phyloP scores from a whole-genome alignment of 2,888 invertebrate species.

The Habroteleia sp. region DNA sequence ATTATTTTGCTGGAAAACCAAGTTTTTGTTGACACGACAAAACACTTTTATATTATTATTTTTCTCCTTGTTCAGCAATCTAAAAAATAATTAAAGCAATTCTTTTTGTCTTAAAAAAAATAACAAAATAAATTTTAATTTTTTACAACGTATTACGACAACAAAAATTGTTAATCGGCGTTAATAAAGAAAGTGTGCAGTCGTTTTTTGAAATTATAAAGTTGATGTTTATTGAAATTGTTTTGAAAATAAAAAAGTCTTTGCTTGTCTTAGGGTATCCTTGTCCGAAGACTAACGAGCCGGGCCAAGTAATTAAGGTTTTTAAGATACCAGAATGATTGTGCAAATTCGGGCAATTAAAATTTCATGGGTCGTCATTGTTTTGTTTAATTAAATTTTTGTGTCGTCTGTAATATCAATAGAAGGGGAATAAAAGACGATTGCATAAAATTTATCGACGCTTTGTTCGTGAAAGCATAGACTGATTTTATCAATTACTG shows the following conservation, averaged over 20 bases:
- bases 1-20: too few species aligned
- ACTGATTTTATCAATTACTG: constrained; percentile 41
- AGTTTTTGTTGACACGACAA: too few species aligned
- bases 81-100: too few species aligned
- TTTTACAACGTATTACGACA: too few species aligned
- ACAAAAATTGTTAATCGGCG: too few species aligned
- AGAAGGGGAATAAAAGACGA: not conserved
- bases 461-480: constrained; percentile 20
- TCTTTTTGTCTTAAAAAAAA: too few species aligned
- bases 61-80: too few species aligned
- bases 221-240: not conserved
- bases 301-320: constrained; percentile 32
- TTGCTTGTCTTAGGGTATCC: not conserved
- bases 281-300: constrained; percentile 36
- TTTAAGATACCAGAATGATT: constrained; percentile 34
- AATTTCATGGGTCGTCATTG: constrained; percentile 37
- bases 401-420: constrained; percentile 19
- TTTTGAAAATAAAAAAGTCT: constrained; percentile 3
- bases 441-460: constrained; percentile 35
- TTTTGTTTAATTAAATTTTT: constrained; percentile 46
- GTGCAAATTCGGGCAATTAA: constrained; percentile 52
- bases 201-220: too few species aligned
- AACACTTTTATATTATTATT: too few species aligned
- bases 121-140: too few species aligned
- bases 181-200: too few species aligned